Evolutionary conservation across 2,797 vertebrate genomes (phyloP).

Genomic region (Megaceryle alcyon): DNA sequence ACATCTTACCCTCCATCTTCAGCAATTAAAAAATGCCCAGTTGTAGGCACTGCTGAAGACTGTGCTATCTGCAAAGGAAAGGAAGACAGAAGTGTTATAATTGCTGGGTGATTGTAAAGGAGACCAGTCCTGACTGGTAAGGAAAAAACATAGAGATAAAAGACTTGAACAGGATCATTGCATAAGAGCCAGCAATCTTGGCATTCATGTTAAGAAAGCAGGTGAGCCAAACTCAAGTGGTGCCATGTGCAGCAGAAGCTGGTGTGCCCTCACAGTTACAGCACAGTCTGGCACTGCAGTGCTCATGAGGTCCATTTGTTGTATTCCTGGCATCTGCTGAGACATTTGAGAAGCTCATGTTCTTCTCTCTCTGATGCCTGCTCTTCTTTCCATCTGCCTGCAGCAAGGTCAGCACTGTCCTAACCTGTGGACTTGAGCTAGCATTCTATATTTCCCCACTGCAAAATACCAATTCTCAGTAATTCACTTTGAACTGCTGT

Average conservation of each 20-base stretch:
- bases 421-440: neutral
- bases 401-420: neutral
- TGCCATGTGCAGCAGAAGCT: neutral
- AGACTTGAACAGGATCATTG: neutral
- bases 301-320: too few species aligned
- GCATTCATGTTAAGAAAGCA: neutral
- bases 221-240: neutral
- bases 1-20: neutral
- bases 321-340: neutral
- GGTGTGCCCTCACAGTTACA: neutral
- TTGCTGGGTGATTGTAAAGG: neutral
- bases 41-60: neutral
- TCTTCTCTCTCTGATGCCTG: neutral
- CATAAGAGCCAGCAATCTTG: neutral
- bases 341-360: neutral
- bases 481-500: neutral
- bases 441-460: neutral
- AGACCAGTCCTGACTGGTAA: neutral
- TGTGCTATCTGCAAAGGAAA: neutral
- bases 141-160: neutral
- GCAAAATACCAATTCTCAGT: neutral
- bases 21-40: neutral
- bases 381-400: neutral
- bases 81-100: neutral
- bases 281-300: neutral